Conservation (phyloP, 2,888 invertebrate species). For the Noctua fimbriata region DNA sequence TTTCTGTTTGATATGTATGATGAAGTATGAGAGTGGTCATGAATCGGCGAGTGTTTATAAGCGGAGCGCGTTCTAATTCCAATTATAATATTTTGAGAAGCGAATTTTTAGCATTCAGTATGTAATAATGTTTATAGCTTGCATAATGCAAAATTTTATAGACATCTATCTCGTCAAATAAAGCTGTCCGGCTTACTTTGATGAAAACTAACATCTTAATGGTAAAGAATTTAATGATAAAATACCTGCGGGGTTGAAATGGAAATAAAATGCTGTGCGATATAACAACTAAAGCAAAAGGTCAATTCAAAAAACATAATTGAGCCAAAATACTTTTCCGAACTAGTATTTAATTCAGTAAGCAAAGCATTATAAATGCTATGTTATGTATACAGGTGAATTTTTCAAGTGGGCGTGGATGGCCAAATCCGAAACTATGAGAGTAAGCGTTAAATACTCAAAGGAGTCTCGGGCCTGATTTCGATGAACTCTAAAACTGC, state of each 20-base stretch:
- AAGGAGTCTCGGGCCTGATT: background rate
- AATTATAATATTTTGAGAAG: conserved; percentile 63
- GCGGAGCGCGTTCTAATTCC: conserved; percentile 63
- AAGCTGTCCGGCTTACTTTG: conserved; percentile 20
- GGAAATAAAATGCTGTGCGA: conserved; percentile 57
- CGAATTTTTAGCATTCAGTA: conserved; percentile 68
- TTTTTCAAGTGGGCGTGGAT: background rate
- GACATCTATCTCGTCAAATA: conserved; percentile 8
- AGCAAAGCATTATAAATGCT: conserved; percentile 7
- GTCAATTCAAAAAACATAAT: conserved; percentile 14
- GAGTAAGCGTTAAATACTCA: background rate
- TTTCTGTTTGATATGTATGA: conserved; percentile 38
- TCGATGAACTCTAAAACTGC: background rate
- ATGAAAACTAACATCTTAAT: conserved; percentile 28
- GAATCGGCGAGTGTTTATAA: conserved; percentile 66
- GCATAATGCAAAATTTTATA: conserved; percentile 58
- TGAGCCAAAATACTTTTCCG: background rate
- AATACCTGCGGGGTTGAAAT: conserved; percentile 15
- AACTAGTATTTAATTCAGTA: conserved; percentile 5
- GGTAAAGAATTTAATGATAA: background rate
- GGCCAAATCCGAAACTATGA: background rate
- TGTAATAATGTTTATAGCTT: conserved; percentile 57
- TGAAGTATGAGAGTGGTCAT: conserved; percentile 55
- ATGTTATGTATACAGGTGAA: conserved; percentile 8
- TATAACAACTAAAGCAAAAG: conserved; percentile 32